phyloP scores from a whole-genome alignment of 2,113 vertebrate species.

The Oryzias curvinotus region DNA sequence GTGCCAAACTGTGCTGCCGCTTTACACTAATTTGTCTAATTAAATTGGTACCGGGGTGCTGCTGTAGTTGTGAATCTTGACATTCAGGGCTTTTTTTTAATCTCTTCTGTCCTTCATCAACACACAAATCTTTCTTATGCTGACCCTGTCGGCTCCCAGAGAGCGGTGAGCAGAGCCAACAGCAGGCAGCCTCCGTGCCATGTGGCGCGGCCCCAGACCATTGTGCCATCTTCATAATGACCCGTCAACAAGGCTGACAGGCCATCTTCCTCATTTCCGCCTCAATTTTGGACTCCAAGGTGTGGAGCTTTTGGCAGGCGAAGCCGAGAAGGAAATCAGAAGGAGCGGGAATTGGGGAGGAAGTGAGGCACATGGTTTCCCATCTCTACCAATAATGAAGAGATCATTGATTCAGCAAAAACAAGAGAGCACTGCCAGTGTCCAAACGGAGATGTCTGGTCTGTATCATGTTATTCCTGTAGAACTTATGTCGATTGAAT shows the following conservation, averaged over 20 bases:
- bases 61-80: too few species aligned
- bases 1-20: too few species aligned
- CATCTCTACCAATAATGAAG: slow-evolving; percentile 8
- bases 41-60: too few species aligned
- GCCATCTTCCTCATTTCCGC: slow-evolving; percentile 25
- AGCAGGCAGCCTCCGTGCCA: slow-evolving; percentile 23
- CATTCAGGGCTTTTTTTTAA: too few species aligned
- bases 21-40: too few species aligned
- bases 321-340: slow-evolving; percentile 14
- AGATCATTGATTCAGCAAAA: slow-evolving; percentile 20
- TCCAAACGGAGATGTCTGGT: slow-evolving; percentile 3
- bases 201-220: slow-evolving; percentile 23
- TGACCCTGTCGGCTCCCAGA: background rate
- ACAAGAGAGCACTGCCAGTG: slow-evolving; percentile 6
- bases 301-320: slow-evolving; percentile 10
- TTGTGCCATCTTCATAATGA: slow-evolving; percentile 35
- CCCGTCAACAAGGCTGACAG: slow-evolving; percentile 33
- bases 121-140: too few species aligned
- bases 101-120: too few species aligned
- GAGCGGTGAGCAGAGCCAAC: slow-evolving; percentile 17
- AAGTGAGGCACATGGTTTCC: slow-evolving; percentile 33
- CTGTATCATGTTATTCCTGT: background rate
- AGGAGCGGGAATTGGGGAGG: slow-evolving; percentile 24
- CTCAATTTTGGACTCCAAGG: slow-evolving; percentile 20
- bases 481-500: too few species aligned